phyloP scores from a whole-genome alignment of 2,888 invertebrate species.

The Lithophane semibrunnea region DNA sequence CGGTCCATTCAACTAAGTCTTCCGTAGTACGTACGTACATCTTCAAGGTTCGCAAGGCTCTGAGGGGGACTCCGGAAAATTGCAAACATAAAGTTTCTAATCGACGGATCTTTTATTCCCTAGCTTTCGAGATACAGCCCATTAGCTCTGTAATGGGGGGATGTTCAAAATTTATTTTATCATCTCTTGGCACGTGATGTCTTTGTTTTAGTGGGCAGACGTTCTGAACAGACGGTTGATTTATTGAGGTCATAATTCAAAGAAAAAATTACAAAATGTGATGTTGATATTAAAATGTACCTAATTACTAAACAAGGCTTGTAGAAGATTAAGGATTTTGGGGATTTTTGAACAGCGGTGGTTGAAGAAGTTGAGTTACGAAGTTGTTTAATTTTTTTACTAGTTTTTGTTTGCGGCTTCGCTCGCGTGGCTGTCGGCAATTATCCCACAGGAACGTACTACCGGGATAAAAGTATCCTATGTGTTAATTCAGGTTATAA shows the following conservation, averaged over 20 bases:
- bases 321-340: slow-evolving; percentile 17
- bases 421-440: no score
- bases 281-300: slow-evolving; percentile 60
- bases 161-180: slow-evolving; percentile 90
- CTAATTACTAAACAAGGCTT: slow-evolving; percentile 55
- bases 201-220: slow-evolving; percentile 80
- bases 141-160: slow-evolving; percentile 89
- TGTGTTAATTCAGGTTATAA: no score
- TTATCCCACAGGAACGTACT: no score
- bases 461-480: no score
- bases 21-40: slow-evolving; percentile 68
- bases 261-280: slow-evolving; percentile 53
- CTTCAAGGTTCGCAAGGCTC: slow-evolving; percentile 75
- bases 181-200: slow-evolving; percentile 89
- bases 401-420: no score
- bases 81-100: slow-evolving; percentile 90
- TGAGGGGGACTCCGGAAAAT: slow-evolving; percentile 82
- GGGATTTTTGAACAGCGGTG: not conserved
- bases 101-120: slow-evolving; percentile 90
- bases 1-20: slow-evolving; percentile 30
- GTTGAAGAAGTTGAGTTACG: not conserved
- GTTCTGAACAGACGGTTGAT: slow-evolving; percentile 70
- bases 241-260: slow-evolving; percentile 67
- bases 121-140: slow-evolving; percentile 88
- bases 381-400: not conserved